Conservation (phyloP, 2,113 vertebrate species). For the Lasiurus cinereus region DNA sequence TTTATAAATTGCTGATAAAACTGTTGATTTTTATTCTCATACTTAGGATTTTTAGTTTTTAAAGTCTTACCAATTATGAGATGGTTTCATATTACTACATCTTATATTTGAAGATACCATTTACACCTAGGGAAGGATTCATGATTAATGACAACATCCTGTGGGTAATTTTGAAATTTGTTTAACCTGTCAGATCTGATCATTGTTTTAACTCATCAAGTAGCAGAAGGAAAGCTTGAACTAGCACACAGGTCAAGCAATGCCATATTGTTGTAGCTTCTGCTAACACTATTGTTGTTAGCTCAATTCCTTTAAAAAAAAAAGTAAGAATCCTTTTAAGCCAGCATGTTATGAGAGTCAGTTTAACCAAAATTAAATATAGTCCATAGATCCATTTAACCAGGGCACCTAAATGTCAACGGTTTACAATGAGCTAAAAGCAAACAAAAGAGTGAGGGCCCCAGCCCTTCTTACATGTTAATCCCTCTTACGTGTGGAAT, state of each 20-base stretch:
- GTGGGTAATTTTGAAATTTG: neutral
- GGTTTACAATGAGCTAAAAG: neutral
- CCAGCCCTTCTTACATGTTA: neutral
- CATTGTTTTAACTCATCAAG: neutral
- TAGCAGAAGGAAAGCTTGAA: neutral
- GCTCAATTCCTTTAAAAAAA: neutral
- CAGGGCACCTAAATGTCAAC: neutral
- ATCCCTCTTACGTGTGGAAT: neutral
- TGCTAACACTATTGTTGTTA: neutral
- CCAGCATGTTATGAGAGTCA: neutral
- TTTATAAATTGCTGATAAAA: neutral
- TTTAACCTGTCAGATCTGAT: neutral
- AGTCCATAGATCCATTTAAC: neutral
- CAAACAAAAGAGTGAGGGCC: neutral
- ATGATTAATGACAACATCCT: neutral
- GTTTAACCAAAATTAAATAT: neutral
- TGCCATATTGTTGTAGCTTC: neutral
- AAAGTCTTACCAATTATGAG: neutral
- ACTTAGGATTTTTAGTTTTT: neutral
- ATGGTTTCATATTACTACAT: neutral
- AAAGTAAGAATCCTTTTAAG: neutral
- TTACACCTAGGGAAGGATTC: neutral
- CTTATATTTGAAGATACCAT: neutral
- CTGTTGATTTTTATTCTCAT: neutral
- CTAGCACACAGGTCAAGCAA: neutral